Evolutionary conservation across 2,888 invertebrate species (phyloP), one percentile per base, ranked within the genome.

Genomic region (Pyrgus malvae): DNA sequence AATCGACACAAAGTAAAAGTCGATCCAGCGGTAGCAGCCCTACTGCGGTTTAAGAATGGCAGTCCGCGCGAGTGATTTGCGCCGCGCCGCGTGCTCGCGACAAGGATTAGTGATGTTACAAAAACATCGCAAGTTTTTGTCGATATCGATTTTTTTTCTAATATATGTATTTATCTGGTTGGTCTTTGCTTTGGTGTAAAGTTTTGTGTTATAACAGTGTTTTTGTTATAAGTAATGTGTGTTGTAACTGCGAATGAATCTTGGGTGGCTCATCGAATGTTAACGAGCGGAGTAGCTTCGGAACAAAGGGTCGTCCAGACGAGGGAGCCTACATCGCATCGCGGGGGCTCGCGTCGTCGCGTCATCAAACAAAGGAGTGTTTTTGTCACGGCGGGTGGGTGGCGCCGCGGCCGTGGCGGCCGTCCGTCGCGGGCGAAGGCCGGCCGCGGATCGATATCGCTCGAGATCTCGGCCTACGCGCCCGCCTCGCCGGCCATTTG

Each of bases 41-140:
- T 70, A 72, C 21, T 42, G 74, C 69, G 75, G 76, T 80, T 76
- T 73, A 83, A 86, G 86, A 88, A 79, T 84, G 87, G 88, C 83
- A 85, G 87, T 89, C 76, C 87, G 83, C 89, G 89, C 88, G 89
- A 87, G 80, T 88, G 89, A 88, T 85, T 87, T 81, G 89, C 84
- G 76, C 88, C 89, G 35, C 66, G 66, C 67, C 72, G 74, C 80
- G 82, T 74, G 84, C 82, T 80, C 86, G 87, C 87, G 85, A 77
- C 80, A 72, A 68, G 68, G 56, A 48, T 67, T 78, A 82, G 83
- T 68, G 86, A 70, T 71, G 84, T 59, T 57, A 55, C 59, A 31
- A 35, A 40, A 25, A 6, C 44, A 51, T 54, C 59, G 67, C 35
- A 46, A 50, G 35, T 58, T 61, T 62, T 46, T 60, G 57, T 74